Evolutionary conservation across 2,888 invertebrate species (phyloP).

Genomic region (Drosophila planitibia): DNA sequence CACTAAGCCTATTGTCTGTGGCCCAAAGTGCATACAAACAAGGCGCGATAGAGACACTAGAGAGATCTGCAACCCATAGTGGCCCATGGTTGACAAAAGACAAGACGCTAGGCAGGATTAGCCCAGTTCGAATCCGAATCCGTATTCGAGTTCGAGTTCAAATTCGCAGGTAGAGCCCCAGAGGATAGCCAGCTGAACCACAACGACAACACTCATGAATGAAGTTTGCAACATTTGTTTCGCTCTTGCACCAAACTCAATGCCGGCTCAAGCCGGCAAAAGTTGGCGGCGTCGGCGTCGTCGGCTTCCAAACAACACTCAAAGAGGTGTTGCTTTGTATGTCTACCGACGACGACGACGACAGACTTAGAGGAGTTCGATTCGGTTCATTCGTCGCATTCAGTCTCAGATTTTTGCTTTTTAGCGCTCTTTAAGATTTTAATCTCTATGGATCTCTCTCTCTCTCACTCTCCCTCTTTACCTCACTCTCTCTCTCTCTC

Average conservation of each 20-base stretch:
- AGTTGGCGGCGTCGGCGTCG: constrained; percentile 42
- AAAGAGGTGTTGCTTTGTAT: constrained; percentile 75
- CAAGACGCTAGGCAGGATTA: constrained; percentile 66
- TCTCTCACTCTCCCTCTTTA: not conserved
- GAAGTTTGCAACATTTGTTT: constrained; percentile 41
- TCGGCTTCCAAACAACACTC: constrained; percentile 57
- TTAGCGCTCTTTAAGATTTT: constrained; percentile 79
- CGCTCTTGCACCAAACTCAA: constrained; percentile 23
- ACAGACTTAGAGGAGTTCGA: constrained; percentile 51
- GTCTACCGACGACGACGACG: constrained; percentile 16
- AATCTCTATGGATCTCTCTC: constrained; percentile 53
- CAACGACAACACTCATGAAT: constrained; percentile 39
- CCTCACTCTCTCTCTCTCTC: constrained; percentile 4
- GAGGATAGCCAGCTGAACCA: constrained; percentile 32
- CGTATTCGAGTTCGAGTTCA: constrained; percentile 32
- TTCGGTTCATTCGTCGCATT: constrained; percentile 26
- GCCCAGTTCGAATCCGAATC: constrained; percentile 51
- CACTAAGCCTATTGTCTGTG: constrained; percentile 82
- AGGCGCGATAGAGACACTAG: constrained; percentile 54
- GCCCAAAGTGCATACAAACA: constrained; percentile 73
- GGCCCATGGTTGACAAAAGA: constrained; percentile 66
- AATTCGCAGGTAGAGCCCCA: constrained; percentile 43
- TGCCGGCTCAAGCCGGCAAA: constrained; percentile 12
- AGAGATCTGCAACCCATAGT: constrained; percentile 57
- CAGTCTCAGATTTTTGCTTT: constrained; percentile 53